A percentile compares a stretch with the other conserved stretches of the same genome.
Evolutionary conservation across 2,888 invertebrate species (phyloP).

Genomic region (Elysia crispata): DNA sequence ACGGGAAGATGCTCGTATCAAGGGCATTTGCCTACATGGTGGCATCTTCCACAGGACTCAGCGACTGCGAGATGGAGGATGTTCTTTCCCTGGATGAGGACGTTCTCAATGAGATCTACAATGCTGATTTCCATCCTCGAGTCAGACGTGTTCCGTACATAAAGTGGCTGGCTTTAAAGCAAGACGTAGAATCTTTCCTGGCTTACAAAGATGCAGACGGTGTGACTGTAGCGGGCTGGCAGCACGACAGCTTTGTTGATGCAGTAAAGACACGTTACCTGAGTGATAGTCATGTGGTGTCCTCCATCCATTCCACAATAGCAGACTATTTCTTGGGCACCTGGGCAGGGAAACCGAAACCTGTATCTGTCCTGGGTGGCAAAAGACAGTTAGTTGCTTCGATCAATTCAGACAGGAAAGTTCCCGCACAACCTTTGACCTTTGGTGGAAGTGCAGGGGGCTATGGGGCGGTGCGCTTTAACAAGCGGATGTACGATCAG

Average conservation of each 20-base stretch:
- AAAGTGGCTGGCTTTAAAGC: constrained; percentile 71
- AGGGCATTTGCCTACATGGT: constrained; percentile 69
- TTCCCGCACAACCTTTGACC: constrained; percentile 52
- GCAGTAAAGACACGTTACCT: constrained; percentile 67
- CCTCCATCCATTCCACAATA: constrained; percentile 68
- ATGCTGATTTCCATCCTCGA: constrained; percentile 55
- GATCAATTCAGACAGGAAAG: constrained; percentile 56
- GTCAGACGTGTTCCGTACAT: constrained; percentile 66
- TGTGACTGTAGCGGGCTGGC: constrained; percentile 67
- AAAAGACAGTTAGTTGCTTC: neutral
- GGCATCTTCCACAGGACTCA: constrained; percentile 73
- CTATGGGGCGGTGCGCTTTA: constrained; percentile 56
- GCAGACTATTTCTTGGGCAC: constrained; percentile 76
- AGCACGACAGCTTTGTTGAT: constrained; percentile 62
- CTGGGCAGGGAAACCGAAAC: constrained; percentile 66
- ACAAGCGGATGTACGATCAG: constrained; percentile 74
- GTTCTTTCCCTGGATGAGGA: constrained; percentile 75
- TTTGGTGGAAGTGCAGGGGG: constrained; percentile 30
- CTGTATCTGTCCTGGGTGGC: constrained; percentile 48
- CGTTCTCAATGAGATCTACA: constrained; percentile 66
- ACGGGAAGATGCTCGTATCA: constrained; percentile 66
- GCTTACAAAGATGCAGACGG: constrained; percentile 62
- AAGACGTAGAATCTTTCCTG: constrained; percentile 68
- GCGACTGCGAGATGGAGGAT: constrained; percentile 77
- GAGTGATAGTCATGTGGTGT: constrained; percentile 52